Conservation (phyloP, 1,140 invertebrate species). For the Leptinotarsa texana region DNA sequence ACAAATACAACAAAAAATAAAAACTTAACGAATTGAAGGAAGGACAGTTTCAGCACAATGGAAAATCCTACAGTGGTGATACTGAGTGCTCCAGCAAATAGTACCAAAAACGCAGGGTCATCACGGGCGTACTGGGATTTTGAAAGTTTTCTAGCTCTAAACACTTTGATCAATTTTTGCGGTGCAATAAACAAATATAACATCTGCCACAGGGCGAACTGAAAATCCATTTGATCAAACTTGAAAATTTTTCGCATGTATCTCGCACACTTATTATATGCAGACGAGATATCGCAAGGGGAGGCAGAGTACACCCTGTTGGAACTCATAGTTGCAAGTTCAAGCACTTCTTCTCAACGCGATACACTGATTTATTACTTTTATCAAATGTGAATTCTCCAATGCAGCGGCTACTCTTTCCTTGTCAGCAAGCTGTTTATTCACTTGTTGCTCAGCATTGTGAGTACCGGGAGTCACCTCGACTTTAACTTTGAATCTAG, state of each 20-base stretch:
- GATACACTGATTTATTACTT: conserved; percentile 94
- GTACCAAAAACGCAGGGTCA: conserved; percentile 97
- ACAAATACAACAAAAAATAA: conserved; percentile 92
- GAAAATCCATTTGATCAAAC: conserved; percentile 99
- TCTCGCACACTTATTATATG: conserved; percentile 60
- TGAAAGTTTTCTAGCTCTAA: conserved; percentile 97
- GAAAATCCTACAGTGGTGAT: conserved; percentile 90
- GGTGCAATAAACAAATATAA: conserved; percentile 92
- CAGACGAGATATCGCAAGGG: conserved; percentile 27
- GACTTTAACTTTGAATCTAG: conserved; percentile 87
- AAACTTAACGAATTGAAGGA: conserved; percentile 82
- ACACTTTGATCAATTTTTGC: conserved; percentile 98
- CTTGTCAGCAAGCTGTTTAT: conserved; percentile 98
- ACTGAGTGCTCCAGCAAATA: conserved; percentile 85
- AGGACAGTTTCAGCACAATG: conserved; percentile 75
- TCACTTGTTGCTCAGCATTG: conserved; percentile 87
- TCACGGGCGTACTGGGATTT: conserved; percentile 99
- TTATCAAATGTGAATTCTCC: conserved; percentile 88
- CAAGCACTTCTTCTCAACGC: conserved; percentile 46
- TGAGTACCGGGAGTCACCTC: conserved; percentile 92
- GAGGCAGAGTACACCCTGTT: conserved; percentile 20
- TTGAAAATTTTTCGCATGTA: conserved; percentile 89
- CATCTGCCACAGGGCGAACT: conserved; percentile 99
- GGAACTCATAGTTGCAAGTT: conserved; percentile 18
- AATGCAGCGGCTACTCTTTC: conserved; percentile 96